Conservation (phyloP, 23 tunicate species). For the Clavelina lepadiformis region DNA sequence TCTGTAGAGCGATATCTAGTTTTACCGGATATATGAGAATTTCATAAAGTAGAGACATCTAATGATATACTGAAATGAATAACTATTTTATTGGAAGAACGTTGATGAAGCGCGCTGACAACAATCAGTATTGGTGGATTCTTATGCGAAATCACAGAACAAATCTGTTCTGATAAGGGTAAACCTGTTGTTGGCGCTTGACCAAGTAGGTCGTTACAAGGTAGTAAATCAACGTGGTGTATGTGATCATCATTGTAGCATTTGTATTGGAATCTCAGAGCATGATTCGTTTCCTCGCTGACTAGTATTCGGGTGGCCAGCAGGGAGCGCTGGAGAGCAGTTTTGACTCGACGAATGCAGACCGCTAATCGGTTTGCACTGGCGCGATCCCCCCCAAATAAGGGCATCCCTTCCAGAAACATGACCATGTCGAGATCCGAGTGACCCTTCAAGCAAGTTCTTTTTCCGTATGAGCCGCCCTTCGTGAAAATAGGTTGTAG, state of each 20-base stretch:
- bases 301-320: conserved; percentile 40
- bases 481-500: neutral
- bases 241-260: conserved; percentile 47
- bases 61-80: too few relatives aligned
- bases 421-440: conserved; percentile 59
- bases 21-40: too few relatives aligned
- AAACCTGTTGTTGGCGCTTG: conserved; percentile 32
- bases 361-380: neutral
- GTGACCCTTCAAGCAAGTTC: conserved; percentile 44
- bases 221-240: conserved; percentile 52
- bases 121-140: too few relatives aligned
- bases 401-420: conserved; percentile 18
- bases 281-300: conserved; percentile 19
- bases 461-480: conserved; percentile 70
- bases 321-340: conserved; percentile 18
- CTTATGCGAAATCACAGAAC: too few relatives aligned
- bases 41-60: too few relatives aligned
- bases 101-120: too few relatives aligned
- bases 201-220: conserved; percentile 47
- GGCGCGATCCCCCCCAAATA: conserved; percentile 11
- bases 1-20: too few relatives aligned
- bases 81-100: too few relatives aligned
- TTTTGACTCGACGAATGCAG: conserved; percentile 24
- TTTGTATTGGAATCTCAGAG: conserved; percentile 50
- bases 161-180: too few relatives aligned